A percentile compares a stretch with the other conserved stretches of the same genome.
phyloP scores from a whole-genome alignment of 2,113 vertebrate genomes.

The Heterotilapia buettikoferi region DNA sequence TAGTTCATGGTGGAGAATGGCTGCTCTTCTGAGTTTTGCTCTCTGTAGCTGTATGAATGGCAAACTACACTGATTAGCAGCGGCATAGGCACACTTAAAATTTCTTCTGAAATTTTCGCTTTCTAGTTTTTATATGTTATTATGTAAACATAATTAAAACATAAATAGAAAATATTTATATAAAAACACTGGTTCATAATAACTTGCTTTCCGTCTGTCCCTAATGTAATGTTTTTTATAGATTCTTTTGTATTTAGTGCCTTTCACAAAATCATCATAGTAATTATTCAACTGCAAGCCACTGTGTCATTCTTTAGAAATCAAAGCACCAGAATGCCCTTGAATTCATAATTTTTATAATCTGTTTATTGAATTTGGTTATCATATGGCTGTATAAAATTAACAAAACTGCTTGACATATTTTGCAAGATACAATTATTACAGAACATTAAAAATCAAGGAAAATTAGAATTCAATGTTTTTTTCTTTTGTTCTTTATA shows the following conservation, averaged over 20 bases:
- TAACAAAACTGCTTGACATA: neutral
- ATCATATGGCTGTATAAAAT: neutral
- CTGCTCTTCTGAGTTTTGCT: too few species aligned
- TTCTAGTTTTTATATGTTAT: neutral
- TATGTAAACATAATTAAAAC: neutral
- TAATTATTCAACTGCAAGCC: neutral
- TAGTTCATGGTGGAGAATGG: too few species aligned
- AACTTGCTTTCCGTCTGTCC: neutral
- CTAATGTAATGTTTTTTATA: neutral
- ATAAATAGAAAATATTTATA: neutral
- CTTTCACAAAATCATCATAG: neutral
- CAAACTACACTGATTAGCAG: too few species aligned
- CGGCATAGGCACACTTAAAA: too few species aligned
- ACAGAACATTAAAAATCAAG: neutral
- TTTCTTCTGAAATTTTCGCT: too few species aligned
- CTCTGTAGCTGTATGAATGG: too few species aligned
- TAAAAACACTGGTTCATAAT: neutral
- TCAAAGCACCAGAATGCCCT: neutral
- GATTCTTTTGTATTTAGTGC: neutral
- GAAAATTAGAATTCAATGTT: neutral
- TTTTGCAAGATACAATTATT: neutral
- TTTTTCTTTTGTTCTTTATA: neutral
- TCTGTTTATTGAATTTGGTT: neutral
- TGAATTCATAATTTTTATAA: neutral
- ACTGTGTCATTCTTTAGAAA: neutral